Conservation (phyloP, 2,888 invertebrate species). For the Cheilosia urbana region DNA sequence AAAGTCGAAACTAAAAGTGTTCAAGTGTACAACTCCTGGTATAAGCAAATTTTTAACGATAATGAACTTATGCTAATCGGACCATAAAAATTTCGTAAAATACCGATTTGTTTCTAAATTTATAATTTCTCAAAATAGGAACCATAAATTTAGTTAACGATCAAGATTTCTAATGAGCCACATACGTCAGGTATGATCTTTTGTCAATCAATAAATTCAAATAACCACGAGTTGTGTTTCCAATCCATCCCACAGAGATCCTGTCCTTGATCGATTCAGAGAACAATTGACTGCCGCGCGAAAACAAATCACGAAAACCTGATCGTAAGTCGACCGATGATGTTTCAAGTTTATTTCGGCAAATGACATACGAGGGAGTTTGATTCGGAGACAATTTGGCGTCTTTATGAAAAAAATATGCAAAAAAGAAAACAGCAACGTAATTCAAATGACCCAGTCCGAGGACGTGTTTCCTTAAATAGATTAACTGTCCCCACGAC, state of each 20-base stretch:
- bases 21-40: neutral
- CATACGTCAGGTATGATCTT: constrained; percentile 25
- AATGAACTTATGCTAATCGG: neutral
- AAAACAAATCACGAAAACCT: neutral
- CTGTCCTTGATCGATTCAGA: constrained; percentile 31
- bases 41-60: neutral
- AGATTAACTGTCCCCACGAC: constrained; percentile 13
- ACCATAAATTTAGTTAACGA: neutral
- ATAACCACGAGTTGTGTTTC: neutral
- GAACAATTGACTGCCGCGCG: neutral
- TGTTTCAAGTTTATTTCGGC: neutral
- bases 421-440: neutral
- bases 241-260: neutral
- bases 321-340: neutral
- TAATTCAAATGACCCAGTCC: constrained; percentile 9
- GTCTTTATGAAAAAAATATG: constrained; percentile 20
- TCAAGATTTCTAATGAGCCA: constrained; percentile 5
- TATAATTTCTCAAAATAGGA: constrained; percentile 9
- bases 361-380: neutral
- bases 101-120: constrained; percentile 9
- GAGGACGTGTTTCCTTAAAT: constrained; percentile 19
- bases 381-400: constrained; percentile 39
- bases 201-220: neutral
- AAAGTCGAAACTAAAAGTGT: constrained; percentile 4
- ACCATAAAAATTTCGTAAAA: constrained; percentile 3